Conservation (phyloP, 2,797 vertebrate species). For the Syngnathus rostellatus region DNA sequence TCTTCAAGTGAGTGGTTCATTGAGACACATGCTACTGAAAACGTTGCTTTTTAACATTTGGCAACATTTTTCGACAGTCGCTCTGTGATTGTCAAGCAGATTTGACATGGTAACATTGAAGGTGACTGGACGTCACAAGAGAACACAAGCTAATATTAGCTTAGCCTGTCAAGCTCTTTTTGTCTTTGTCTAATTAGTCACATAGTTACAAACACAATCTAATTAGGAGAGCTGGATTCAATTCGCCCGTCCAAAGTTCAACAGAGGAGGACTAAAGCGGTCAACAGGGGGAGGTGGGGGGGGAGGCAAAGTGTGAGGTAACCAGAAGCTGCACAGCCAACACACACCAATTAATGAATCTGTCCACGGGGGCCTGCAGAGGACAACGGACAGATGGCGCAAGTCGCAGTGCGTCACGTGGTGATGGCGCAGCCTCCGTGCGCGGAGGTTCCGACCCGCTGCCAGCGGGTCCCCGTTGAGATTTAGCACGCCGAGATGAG, state of each 20-base stretch:
- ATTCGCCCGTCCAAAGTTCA: conserved; percentile 49
- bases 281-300: conserved; percentile 23
- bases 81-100: too few relatives aligned
- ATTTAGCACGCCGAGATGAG: conserved; percentile 21
- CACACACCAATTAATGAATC: conserved; percentile 42
- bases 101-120: too few relatives aligned
- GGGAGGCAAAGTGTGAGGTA: conserved; percentile 25
- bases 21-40: too few relatives aligned
- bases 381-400: conserved; percentile 25
- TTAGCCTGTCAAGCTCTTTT: conserved; percentile 16
- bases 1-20: too few relatives aligned
- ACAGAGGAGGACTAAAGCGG: conserved; percentile 19
- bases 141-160: too few relatives aligned
- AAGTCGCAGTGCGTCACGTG: conserved; percentile 12
- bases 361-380: conserved; percentile 16
- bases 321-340: conserved; percentile 27
- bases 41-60: too few relatives aligned
- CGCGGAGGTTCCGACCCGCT: conserved; percentile 22
- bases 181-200: conserved; percentile 55
- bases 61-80: too few relatives aligned
- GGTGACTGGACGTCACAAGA: too few relatives aligned
- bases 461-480: conserved; percentile 30
- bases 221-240: conserved; percentile 53
- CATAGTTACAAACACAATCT: conserved; percentile 57
- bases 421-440: neutral